phyloP scores from a whole-genome alignment of 2,113 vertebrate species.

The Albula glossodonta region DNA sequence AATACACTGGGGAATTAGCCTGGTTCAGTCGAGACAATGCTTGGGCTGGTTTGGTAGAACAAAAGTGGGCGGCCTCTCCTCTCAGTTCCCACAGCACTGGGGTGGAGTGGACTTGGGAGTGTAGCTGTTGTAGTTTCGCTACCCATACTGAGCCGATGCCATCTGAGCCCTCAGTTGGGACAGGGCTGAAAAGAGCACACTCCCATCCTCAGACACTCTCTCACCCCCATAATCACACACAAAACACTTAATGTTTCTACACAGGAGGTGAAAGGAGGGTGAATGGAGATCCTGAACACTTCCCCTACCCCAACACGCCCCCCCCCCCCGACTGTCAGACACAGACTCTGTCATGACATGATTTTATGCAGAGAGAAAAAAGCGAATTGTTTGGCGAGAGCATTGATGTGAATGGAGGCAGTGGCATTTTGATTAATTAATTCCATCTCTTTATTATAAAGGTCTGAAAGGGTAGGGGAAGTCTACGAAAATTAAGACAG shows the following conservation, averaged over 20 bases:
- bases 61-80: too few relatives aligned
- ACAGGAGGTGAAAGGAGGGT: background rate
- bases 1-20: too few relatives aligned
- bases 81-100: too few relatives aligned
- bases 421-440: background rate
- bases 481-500: background rate
- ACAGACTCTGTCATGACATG: background rate
- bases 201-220: background rate
- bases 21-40: too few relatives aligned
- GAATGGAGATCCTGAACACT: background rate
- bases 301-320: too few relatives aligned
- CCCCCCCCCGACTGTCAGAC: too few relatives aligned
- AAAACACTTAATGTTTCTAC: background rate
- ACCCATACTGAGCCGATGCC: background rate
- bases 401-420: background rate
- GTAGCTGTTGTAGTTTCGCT: too few relatives aligned
- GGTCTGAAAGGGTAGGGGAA: background rate
- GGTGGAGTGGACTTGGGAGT: too few relatives aligned
- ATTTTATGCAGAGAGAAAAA: background rate
- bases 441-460: background rate
- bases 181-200: background rate
- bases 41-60: too few relatives aligned
- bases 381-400: background rate
- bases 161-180: background rate
- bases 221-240: background rate